Conservation (phyloP, 2,113 vertebrate genomes). For the Plestiodon gilberti region DNA sequence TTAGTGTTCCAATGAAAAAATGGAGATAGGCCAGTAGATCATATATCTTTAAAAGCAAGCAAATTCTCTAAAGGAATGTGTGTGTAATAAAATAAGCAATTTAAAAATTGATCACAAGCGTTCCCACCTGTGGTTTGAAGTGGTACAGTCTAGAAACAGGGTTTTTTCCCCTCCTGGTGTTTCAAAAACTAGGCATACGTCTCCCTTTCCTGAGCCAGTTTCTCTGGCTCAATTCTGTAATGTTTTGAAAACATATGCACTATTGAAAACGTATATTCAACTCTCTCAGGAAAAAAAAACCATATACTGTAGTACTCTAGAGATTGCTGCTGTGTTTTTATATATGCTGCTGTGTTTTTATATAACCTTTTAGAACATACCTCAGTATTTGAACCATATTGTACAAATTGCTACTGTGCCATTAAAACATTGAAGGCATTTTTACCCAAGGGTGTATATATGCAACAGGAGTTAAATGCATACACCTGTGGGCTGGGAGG, state of each 20-base stretch:
- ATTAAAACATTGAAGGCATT: no score
- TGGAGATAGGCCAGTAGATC: no score
- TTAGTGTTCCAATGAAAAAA: no score
- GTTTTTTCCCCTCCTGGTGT: background rate
- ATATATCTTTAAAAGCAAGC: no score
- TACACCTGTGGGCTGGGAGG: no score
- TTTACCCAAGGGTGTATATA: no score
- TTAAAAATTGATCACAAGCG: background rate
- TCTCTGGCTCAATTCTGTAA: background rate
- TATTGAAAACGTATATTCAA: no score
- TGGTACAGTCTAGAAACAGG: background rate
- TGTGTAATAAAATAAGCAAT: background rate
- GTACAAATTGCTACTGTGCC: background rate
- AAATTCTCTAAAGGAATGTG: no score
- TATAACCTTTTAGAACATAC: background rate
- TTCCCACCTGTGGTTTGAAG: background rate
- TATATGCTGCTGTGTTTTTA: no score
- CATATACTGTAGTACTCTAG: background rate
- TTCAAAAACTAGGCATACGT: background rate
- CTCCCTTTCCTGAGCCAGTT: background rate
- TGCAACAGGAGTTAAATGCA: no score
- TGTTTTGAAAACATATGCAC: background rate
- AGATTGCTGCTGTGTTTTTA: no score
- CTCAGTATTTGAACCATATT: background rate
- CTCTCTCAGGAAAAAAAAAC: background rate